Percentiles rank a stretch among this genome's conserved stretches.
Conservation (phyloP, 1,140 invertebrate genomes). For the Ctenoplectra terminalis region DNA sequence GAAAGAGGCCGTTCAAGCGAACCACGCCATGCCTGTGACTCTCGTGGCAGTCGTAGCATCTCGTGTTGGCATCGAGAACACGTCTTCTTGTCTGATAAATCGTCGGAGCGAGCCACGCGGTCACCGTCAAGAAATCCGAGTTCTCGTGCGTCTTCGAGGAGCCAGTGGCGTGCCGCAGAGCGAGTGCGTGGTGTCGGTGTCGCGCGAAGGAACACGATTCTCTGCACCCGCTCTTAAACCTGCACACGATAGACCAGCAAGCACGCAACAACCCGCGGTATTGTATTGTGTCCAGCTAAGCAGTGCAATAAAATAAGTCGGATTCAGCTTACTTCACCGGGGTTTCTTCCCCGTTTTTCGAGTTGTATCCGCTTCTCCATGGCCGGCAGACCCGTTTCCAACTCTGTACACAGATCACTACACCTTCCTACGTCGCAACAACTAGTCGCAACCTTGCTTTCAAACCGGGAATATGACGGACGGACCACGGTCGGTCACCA, state of each 20-base stretch:
- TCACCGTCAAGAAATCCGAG: slow-evolving; percentile 46
- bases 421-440: slow-evolving; percentile 80
- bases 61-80: slow-evolving; percentile 42
- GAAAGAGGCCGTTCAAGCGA: slow-evolving; percentile 27
- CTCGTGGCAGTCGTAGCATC: slow-evolving; percentile 49
- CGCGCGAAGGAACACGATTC: slow-evolving; percentile 53
- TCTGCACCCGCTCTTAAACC: slow-evolving; percentile 30
- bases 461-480: slow-evolving; percentile 81
- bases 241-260: slow-evolving; percentile 32
- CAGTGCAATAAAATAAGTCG: slow-evolving; percentile 62
- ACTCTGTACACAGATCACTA: slow-evolving; percentile 58
- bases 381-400: slow-evolving; percentile 71
- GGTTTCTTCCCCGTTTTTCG: slow-evolving; percentile 92
- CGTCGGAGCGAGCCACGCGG: slow-evolving; percentile 57
- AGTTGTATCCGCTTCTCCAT: slow-evolving; percentile 97
- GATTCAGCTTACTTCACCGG: slow-evolving; percentile 88
- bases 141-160: slow-evolving; percentile 46
- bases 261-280: slow-evolving; percentile 43
- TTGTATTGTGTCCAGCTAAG: slow-evolving; percentile 16
- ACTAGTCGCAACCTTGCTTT: slow-evolving; percentile 80
- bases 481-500: slow-evolving; percentile 76
- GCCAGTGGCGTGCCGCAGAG: slow-evolving; percentile 50
- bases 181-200: slow-evolving; percentile 59
- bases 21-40: slow-evolving; percentile 70
- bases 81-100: slow-evolving; percentile 43